Evolutionary conservation across 2,797 vertebrate genomes (phyloP).

Genomic region (Otus scops): DNA sequence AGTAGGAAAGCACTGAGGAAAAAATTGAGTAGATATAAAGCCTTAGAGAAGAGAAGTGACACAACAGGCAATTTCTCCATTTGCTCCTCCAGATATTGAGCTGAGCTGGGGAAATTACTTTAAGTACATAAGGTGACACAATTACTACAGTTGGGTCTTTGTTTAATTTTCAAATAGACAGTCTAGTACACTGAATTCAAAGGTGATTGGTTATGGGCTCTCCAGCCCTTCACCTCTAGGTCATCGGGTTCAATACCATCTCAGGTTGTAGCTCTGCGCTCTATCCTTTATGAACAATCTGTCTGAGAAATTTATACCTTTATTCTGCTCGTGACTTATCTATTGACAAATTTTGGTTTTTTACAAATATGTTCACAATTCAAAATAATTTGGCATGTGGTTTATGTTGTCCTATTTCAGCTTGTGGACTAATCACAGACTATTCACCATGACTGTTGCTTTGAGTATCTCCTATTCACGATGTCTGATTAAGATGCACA

Average conservation of each 20-base stretch:
- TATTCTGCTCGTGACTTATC: neutral
- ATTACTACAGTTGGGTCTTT: constrained; percentile 50
- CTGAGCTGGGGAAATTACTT: constrained; percentile 50
- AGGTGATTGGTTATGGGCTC: constrained; percentile 38
- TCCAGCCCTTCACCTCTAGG: constrained; percentile 36
- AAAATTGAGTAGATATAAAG: constrained; percentile 43
- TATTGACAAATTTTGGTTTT: neutral
- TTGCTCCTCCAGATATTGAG: constrained; percentile 55
- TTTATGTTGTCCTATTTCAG: neutral
- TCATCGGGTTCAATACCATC: constrained; percentile 7
- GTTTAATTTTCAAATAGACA: constrained; percentile 65
- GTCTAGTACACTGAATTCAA: constrained; percentile 14
- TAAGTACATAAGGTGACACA: constrained; percentile 58
- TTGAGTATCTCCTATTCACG: constrained; percentile 32
- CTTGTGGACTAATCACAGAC: neutral
- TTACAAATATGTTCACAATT: neutral
- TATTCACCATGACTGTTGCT: constrained; percentile 25
- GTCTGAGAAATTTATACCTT: neutral
- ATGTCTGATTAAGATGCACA: constrained; percentile 48
- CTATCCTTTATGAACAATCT: neutral
- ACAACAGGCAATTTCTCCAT: constrained; percentile 58
- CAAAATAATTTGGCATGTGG: neutral
- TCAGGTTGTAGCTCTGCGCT: neutral
- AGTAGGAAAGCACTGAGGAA: constrained; percentile 22
- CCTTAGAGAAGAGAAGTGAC: constrained; percentile 35